phyloP scores from a whole-genome alignment of 2,888 invertebrate species.

The Torymus tubicola region DNA sequence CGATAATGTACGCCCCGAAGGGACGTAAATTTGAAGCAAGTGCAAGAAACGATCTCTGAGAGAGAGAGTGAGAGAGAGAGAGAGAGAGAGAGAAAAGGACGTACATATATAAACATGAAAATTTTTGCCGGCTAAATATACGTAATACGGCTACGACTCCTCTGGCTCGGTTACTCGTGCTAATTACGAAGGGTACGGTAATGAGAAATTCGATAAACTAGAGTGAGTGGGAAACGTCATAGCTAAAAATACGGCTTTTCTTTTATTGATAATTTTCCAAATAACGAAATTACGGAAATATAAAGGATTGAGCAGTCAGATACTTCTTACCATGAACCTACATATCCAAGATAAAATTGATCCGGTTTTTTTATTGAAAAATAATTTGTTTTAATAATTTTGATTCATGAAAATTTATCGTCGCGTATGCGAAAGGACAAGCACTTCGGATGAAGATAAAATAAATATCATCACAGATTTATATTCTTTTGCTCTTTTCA shows the following conservation, averaged over 20 bases:
- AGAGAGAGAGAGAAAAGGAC: not conserved
- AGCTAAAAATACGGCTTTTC: not conserved
- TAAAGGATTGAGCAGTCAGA: too few species aligned
- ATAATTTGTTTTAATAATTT: too few species aligned
- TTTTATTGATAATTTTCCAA: too few species aligned
- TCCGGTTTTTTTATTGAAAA: too few species aligned
- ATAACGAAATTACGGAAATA: too few species aligned
- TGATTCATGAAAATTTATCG: too few species aligned
- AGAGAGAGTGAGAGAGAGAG: not conserved
- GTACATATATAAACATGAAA: slow-evolving; percentile 28
- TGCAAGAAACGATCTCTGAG: slow-evolving; percentile 53
- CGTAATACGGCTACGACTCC: slow-evolving; percentile 7
- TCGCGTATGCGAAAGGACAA: too few species aligned
- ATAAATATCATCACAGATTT: too few species aligned
- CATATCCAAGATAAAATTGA: too few species aligned
- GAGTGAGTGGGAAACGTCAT: not conserved
- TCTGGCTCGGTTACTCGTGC: slow-evolving; percentile 1
- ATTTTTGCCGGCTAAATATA: slow-evolving; percentile 29
- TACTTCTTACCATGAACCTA: too few species aligned
- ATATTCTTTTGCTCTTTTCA: too few species aligned
- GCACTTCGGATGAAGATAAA: too few species aligned
- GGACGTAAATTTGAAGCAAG: slow-evolving; percentile 59
- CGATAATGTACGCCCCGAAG: slow-evolving; percentile 47
- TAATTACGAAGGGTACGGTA: slow-evolving; percentile 18
- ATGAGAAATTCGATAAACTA: not conserved